These are phyloP conservation scores for Anagrus nilaparvatae DNA, from an alignment of 1,140 invertebrate genomes.

Conservation along the genomic window DNA sequence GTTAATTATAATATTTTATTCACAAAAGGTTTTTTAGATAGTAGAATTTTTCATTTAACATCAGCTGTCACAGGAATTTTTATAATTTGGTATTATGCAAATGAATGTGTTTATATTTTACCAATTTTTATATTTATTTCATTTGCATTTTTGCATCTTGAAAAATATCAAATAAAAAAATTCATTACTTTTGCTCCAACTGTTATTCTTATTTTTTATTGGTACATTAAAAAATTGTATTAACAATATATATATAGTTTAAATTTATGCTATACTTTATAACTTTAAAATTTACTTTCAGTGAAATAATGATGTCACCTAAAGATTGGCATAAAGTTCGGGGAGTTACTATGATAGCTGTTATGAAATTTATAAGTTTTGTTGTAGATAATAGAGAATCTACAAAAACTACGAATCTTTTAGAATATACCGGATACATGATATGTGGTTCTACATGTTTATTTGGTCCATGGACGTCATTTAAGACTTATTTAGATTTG, in stretches of 20 bases:
- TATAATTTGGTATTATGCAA: conserved; percentile 30
- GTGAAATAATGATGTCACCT: conserved; percentile 52
- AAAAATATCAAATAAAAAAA: conserved; percentile 19
- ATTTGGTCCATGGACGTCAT: conserved; percentile 86
- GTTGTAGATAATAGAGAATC: conserved; percentile 50
- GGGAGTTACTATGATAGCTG: conserved; percentile 83
- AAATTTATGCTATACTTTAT: conserved; percentile 2
- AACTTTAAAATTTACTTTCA: conserved; percentile 28
- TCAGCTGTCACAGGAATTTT: conserved; percentile 29
- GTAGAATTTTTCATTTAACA: conserved; percentile 25
- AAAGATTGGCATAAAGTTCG: conserved; percentile 75
- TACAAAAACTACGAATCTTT: conserved; percentile 47
- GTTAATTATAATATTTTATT: conserved; percentile 2
- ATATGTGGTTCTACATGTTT: conserved; percentile 73
- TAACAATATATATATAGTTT: conserved; percentile 5
- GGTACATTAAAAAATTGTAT: conserved; percentile 20
- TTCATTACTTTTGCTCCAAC: conserved; percentile 28
- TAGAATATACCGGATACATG: conserved; percentile 70
- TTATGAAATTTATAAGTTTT: conserved; percentile 87
- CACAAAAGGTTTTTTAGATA: conserved; percentile 22
- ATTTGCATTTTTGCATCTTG: conserved; percentile 27
- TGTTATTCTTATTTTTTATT: conserved; percentile 33
- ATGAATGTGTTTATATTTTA: conserved; percentile 30
- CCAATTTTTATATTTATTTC: conserved; percentile 26
- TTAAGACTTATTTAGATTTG: conserved; percentile 54